Evolutionary conservation across 1,140 invertebrate genomes (phyloP), one percentile per base, ranked within the genome.

Genomic region (Drosophila eugracilis): DNA sequence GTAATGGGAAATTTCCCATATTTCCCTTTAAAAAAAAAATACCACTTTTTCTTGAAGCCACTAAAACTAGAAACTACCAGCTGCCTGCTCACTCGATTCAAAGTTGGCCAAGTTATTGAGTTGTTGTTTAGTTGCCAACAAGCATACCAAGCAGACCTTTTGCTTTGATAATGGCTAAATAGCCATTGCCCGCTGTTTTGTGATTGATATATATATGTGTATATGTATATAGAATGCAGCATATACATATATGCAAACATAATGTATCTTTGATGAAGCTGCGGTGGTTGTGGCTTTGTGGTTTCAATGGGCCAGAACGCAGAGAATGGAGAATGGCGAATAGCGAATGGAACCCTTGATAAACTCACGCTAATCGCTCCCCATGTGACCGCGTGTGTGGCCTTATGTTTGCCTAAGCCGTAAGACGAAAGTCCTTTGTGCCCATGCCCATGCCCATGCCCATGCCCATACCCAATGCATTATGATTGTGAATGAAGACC

Each of bases 211-310:
- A n/a, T n/a, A 28, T 53, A 34, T 53, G 36, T 28, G 65, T 39
- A 17, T n/a, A n/a, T n/a, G n/a, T n/a, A n/a, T n/a, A n/a, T n/a
- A n/a, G n/a, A n/a, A n/a, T n/a, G n/a, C n/a, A n/a, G n/a, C n/a
- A n/a, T 22, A n/a, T n/a, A 2, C n/a, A 4, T n/a, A 3, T 12
- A 14, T 22, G 26, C 36, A 70, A 50, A 39, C 57, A 74, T 74
- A 74, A 74, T 74, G 70, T 74, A 63, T 45, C 70, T 74, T 74
- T 74, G 69, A 74, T 74, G 70, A 54, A 39, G 69, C 60, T 65
- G 60, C 57, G 42, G 44, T 34, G 47, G 15, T 19, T 17, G 69
- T 34, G 54, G 67, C 32, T 70, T 55, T 67, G 63, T 45, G 52
- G 62, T 15, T 48, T 41, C 42, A 26, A 37, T 19, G 57, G 17